Base-by-base conservation (phyloP, 2,888 invertebrate species). In the Sinohyriopsis cumingii region DNA sequence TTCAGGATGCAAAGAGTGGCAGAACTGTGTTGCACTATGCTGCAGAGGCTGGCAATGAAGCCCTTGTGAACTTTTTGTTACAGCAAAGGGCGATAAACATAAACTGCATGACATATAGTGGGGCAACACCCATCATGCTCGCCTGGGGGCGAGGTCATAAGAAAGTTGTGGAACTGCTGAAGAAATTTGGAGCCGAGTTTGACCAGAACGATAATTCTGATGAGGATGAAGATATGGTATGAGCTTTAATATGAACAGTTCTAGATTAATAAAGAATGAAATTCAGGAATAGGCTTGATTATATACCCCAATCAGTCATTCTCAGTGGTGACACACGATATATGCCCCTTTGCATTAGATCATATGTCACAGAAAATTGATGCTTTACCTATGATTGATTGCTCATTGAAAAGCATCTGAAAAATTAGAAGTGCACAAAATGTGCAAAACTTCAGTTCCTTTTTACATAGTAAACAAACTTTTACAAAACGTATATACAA, bases 1-100 rank as follows among this genome's bases (percentile, higher is more conserved):
- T 75, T 33, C 69, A 83, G 77, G 85, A 86, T 72, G 85, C 84
- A 19, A 85, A 86, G 63, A 85, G 85, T 75, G 86, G 86, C 0
- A 73, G 84, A 33, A 82, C 84, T 12, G 69, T 83, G 9, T 77
- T 86, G 3, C 86, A 86, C 72, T 84, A 85, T 68, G 85, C 84
- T n/a, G 85, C 83, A 7, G 85, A 86, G 67, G 74, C 80, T 25
- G 83, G 83, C n/a, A 78, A 83, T 65, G 62, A 59, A 33, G 22
- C 63, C 0, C 74, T 85, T 28, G 54, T 84, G 15, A 59, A 74
- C 5, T 82, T 79, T 33, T 74, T 85, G 19, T 64, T 86, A 20
- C 61, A 65, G 1, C 59, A 67, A 28, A 62, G 75, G 9, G 71
- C 63, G 0, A 68, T 81, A 15, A 77, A 84, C 56, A 71, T 86